Evolutionary conservation across 1,140 invertebrate species (phyloP), one percentile per base, ranked within the genome.

Genomic region (Leptinotarsa texana): DNA sequence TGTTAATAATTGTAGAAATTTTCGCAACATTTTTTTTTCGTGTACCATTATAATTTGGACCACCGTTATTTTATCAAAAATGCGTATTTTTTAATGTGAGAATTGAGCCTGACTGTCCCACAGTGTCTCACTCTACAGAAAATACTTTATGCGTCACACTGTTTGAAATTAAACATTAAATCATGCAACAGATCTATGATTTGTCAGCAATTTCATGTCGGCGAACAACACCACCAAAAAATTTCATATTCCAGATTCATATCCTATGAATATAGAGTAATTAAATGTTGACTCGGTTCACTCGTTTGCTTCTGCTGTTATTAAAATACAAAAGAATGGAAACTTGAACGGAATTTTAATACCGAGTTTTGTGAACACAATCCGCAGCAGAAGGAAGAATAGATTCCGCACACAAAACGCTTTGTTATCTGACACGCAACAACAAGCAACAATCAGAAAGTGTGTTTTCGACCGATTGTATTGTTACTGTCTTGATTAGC

Each of bases 191-290:
- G 33, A 42, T 42, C 33, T 42, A 42, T 42, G 33, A 42, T 42
- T 42, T 42, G 33, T 42, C 1, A 8, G 33, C 2, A 42, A 11
- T 42, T 42, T 42, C 33, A 42, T 42, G 33, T 42, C 33, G 33
- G 2, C 33, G 33, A 42, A 42, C 33, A 42, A 42, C 2, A 42
- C 33, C 8, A 42, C 33, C 33, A 42, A 11, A 42, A 42, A 42
- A 42, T 11, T 42, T 42, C 33, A 42, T 42, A 42, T 42, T 11
- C 17, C 51, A 17, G 15, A 57, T 57, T n/a, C 15, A n/a, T 57
- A 57, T 57, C n/a, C n/a, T 18, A 57, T 57, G 51, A 57, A 57
- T 57, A 57, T 57, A 57, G 13, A 57, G n/a, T 57, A 57, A 57
- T 57, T n/a, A 57, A 57, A 57, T 57, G 17, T 5, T 57, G 51